A percentile compares a stretch with the other conserved stretches of the same genome.
phyloP scores from a whole-genome alignment of 2,888 invertebrate genomes.

The Petrolisthes cinctipes region DNA sequence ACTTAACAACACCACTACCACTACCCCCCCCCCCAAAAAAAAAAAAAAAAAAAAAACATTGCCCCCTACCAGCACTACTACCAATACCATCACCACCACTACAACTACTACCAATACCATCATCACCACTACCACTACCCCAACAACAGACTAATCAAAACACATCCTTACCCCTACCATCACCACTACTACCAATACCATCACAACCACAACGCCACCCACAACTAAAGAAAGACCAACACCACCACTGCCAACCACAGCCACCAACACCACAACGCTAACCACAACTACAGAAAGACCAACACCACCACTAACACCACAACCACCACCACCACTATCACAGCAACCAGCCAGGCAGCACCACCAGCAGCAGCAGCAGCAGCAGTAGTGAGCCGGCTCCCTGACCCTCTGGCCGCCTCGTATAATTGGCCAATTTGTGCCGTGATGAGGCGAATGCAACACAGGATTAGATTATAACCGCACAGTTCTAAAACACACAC shows the following conservation, averaged over 20 bases:
- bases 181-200: neutral
- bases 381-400: neutral
- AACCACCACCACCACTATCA: neutral
- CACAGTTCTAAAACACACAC: slow-evolving; percentile 6
- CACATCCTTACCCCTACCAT: neutral
- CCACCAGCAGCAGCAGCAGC: neutral
- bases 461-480: slow-evolving; percentile 13
- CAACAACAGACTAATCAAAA: neutral
- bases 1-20: no score
- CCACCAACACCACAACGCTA: neutral
- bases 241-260: neutral
- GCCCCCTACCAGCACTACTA: neutral
- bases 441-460: slow-evolving; percentile 13
- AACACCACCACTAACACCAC: neutral
- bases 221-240: neutral
- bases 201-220: neutral
- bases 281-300: neutral
- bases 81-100: neutral
- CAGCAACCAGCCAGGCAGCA: neutral
- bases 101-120: neutral
- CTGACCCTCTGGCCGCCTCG: slow-evolving; percentile 9
- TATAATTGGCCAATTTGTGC: slow-evolving; percentile 16
- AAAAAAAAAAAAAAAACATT: no score
- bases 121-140: neutral
- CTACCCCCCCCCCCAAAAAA: neutral